Base-by-base conservation (phyloP, 2,113 vertebrate genomes). In the Caretta caretta region DNA sequence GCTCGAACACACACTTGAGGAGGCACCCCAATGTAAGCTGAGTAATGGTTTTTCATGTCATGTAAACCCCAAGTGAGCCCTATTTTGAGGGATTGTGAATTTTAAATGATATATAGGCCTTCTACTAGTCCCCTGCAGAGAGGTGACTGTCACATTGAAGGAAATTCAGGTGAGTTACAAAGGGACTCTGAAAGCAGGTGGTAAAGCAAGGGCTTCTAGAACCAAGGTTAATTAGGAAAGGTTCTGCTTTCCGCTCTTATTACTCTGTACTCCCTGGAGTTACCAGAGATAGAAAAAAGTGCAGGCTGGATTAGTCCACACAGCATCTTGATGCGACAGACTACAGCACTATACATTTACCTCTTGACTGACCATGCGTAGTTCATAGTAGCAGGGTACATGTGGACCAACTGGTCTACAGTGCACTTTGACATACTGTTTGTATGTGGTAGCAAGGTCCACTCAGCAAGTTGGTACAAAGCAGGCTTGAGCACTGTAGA, bases 41-140 rank as follows among this genome's bases (percentile, higher is more conserved):
- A n/a, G 16, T n/a, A 65, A 69, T 69, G 62, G 35, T 7, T 69
- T 69, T n/a, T 69, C 6, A 31, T 8, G 31, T 69, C 62, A 8
- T 69, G 62, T n/a, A 69, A 69, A 69, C 4, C 35, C 62, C 35
- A 69, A n/a, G 3, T 69, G 35, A 69, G 19, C 80, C 69, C 8
- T 56, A 12, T 56, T 90, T 57, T 57, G 78, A 57, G 42, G 19
- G 27, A 80, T 12, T 50, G 25, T 59, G 50, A 57, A 20, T 13
- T 89, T 89, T 54, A 49, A 89, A 38, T 53, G 50, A 3, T 8
- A 69, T 79, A 6, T 27, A 59, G 25, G 25, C 12, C 76, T 25
- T 94, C 6, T 31, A 69, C 75, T 89, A 25, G 31, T 4, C 5
- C 5, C 16, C 49, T 7, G 1, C 11, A 53, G 0, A 0, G 35